Evolutionary conservation across 2,888 invertebrate species (phyloP).

Genomic region (Tiphia femorata): DNA sequence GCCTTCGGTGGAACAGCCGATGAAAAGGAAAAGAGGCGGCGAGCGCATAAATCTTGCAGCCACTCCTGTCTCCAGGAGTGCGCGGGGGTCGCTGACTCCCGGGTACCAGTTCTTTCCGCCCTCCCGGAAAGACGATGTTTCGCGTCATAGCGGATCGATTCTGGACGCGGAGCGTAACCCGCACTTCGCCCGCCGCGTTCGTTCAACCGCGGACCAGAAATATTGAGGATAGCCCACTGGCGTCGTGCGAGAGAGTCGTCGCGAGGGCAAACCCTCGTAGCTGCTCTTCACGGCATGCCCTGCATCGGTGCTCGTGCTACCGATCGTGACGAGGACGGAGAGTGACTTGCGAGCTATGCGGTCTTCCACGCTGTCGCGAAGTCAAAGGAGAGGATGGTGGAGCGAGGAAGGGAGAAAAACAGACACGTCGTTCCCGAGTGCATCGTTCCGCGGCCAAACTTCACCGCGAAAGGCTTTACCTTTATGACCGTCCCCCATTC

Average conservation of each 20-base stretch:
- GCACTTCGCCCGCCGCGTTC: not conserved
- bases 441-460: constrained; percentile 8
- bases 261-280: not conserved
- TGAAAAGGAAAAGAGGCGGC: constrained; percentile 37
- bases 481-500: constrained; percentile 25
- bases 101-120: constrained; percentile 32
- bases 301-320: too few species aligned
- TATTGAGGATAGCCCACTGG: not conserved
- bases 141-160: constrained; percentile 36
- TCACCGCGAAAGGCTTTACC: constrained; percentile 10
- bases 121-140: constrained; percentile 25
- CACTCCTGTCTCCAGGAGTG: constrained; percentile 45
- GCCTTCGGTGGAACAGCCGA: constrained; percentile 34
- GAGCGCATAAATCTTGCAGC: constrained; percentile 45
- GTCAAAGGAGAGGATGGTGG: constrained; percentile 10
- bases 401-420: not conserved
- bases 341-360: too few species aligned
- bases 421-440: constrained; percentile 16
- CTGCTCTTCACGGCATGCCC: not conserved
- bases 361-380: too few species aligned
- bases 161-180: constrained; percentile 23
- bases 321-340: too few species aligned
- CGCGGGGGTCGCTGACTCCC: constrained; percentile 48
- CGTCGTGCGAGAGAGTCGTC: too few species aligned
- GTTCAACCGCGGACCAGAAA: not conserved